These are phyloP conservation scores for Tachina grossa DNA, from an alignment of 2,888 invertebrate genomes.

Conservation along the genomic window DNA sequence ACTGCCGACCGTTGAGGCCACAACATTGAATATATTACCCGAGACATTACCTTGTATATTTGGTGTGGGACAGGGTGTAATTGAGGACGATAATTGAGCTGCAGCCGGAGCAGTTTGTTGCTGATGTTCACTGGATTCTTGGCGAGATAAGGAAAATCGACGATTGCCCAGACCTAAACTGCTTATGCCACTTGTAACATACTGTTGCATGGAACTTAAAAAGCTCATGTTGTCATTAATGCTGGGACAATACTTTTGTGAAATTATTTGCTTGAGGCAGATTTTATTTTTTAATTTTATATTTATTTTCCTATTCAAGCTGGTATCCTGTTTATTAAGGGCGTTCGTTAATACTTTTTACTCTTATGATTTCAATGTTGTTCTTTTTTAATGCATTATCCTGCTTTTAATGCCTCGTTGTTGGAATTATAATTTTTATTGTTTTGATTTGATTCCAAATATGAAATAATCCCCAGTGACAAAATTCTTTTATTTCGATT, in stretches of 20 bases:
- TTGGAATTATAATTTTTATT: slow-evolving; percentile 11
- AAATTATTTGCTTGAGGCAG: not conserved
- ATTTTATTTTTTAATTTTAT: too few species aligned
- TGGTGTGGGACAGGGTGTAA: slow-evolving; percentile 57
- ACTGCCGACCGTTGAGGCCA: slow-evolving; percentile 47
- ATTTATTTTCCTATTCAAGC: too few species aligned
- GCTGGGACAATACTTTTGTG: not conserved
- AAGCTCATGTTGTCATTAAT: slow-evolving; percentile 88
- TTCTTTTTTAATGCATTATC: not conserved
- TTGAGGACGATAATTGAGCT: slow-evolving; percentile 39
- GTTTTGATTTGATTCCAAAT: slow-evolving; percentile 23
- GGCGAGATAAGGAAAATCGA: slow-evolving; percentile 88
- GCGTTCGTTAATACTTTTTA: not conserved
- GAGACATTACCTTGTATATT: slow-evolving; percentile 43
- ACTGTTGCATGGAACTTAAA: slow-evolving; percentile 92
- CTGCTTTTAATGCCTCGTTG: slow-evolving; percentile 9
- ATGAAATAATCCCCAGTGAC: slow-evolving; percentile 19
- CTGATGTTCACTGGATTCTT: slow-evolving; percentile 85
- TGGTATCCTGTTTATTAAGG: too few species aligned
- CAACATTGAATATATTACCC: slow-evolving; percentile 62
- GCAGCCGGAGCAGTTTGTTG: slow-evolving; percentile 25
- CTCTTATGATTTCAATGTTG: not conserved
- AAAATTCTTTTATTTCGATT: slow-evolving; percentile 11
- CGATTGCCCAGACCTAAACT: slow-evolving; percentile 90
- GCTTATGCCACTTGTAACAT: slow-evolving; percentile 93